Evolutionary conservation across 2,113 vertebrate genomes (phyloP).

Genomic region (Mesembrinibis cayennensis): DNA sequence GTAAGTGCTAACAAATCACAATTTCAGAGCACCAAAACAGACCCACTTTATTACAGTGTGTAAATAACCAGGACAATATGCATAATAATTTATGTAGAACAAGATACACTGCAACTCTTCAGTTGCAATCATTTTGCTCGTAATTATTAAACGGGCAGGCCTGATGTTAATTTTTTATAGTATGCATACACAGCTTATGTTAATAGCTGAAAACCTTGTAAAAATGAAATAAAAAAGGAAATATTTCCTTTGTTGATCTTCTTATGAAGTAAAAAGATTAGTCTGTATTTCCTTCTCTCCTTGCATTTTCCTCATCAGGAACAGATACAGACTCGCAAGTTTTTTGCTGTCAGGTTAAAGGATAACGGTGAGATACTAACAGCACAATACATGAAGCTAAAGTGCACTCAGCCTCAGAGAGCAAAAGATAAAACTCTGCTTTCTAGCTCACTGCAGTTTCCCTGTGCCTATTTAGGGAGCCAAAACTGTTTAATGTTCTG

Average conservation of each 20-base stretch:
- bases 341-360: not conserved
- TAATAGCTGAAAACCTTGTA: not conserved
- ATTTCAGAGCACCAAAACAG: not conserved
- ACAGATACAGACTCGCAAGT: not conserved
- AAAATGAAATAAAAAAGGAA: not conserved
- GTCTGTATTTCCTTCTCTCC: not conserved
- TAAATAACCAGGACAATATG: not conserved
- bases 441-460: slow-evolving; percentile 2
- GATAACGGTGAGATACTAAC: not conserved
- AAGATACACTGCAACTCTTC: not conserved
- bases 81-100: not conserved
- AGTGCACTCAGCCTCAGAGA: not conserved
- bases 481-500: not conserved
- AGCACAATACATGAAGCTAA: not conserved
- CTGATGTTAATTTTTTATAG: not conserved
- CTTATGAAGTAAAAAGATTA: not conserved
- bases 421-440: not conserved
- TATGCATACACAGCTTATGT: not conserved
- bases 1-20: not conserved
- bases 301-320: not conserved
- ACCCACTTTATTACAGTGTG: not conserved
- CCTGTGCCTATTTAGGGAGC: not conserved
- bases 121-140: not conserved
- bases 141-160: not conserved
- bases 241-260: not conserved